Conservation (phyloP, 2,797 vertebrate species). For the Vireo griseus region DNA sequence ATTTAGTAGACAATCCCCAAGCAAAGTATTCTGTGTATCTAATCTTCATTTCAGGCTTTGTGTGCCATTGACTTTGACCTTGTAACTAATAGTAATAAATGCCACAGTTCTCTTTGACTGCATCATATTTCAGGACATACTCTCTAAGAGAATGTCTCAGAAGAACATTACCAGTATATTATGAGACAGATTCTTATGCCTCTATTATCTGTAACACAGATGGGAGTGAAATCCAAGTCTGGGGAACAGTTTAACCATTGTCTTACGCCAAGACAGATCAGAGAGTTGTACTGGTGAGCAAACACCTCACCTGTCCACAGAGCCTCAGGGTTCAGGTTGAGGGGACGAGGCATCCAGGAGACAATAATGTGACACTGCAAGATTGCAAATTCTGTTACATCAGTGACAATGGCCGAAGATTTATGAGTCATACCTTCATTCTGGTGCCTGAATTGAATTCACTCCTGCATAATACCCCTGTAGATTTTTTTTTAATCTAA, state of each 20-base stretch:
- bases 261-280: background rate
- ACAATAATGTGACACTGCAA: background rate
- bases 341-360: background rate
- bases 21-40: background rate
- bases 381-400: background rate
- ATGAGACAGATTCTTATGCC: background rate
- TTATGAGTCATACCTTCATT: background rate
- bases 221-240: background rate
- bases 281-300: background rate
- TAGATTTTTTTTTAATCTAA: slow-evolving; percentile 13
- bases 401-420: background rate
- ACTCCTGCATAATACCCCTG: background rate
- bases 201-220: background rate
- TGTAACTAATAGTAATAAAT: slow-evolving; percentile 5
- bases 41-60: background rate
- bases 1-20: background rate
- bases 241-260: background rate
- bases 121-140: background rate
- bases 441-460: background rate
- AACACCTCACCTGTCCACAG: background rate
- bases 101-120: background rate
- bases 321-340: background rate
- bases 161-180: background rate
- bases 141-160: background rate
- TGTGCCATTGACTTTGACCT: slow-evolving; percentile 21